Evolutionary conservation across 2,113 vertebrate genomes (phyloP).

Genomic region (Upupa epops): DNA sequence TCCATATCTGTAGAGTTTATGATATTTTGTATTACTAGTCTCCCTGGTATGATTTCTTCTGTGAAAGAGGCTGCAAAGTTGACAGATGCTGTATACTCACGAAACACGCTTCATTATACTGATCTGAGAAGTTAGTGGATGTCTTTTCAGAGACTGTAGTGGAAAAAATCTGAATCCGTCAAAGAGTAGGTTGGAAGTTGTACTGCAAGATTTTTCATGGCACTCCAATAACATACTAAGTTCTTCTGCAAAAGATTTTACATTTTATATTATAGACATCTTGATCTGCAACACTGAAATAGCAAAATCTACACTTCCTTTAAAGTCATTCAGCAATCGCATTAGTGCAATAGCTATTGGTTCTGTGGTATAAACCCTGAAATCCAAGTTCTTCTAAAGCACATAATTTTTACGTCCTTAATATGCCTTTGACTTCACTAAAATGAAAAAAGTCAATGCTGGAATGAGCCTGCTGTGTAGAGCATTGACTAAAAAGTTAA

Average conservation of each 20-base stretch:
- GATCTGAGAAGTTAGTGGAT: not conserved
- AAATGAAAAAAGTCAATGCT: not conserved
- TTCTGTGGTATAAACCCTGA: not conserved
- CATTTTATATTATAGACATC: not conserved
- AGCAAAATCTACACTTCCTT: not conserved
- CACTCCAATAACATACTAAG: not conserved
- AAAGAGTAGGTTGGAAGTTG: rapidly evolving
- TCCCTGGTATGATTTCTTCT: not conserved
- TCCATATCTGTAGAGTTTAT: not conserved
- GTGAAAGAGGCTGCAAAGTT: not conserved
- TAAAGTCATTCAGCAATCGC: not conserved
- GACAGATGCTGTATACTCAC: not conserved
- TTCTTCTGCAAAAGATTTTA: not conserved
- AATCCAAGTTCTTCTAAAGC: not conserved
- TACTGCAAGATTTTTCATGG: not conserved
- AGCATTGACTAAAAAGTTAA: not conserved
- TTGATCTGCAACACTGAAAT: not conserved
- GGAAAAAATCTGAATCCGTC: not conserved
- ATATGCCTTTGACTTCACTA: not conserved
- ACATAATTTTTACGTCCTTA: not conserved
- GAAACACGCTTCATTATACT: not conserved
- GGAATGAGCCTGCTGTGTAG: not conserved
- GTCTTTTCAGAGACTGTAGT: not conserved
- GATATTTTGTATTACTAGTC: not conserved
- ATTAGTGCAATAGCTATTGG: not conserved